Base-by-base conservation (phyloP, 37 sponge, comb jelly and placozoan genomes). In the Petrosia ficiformis region DNA sequence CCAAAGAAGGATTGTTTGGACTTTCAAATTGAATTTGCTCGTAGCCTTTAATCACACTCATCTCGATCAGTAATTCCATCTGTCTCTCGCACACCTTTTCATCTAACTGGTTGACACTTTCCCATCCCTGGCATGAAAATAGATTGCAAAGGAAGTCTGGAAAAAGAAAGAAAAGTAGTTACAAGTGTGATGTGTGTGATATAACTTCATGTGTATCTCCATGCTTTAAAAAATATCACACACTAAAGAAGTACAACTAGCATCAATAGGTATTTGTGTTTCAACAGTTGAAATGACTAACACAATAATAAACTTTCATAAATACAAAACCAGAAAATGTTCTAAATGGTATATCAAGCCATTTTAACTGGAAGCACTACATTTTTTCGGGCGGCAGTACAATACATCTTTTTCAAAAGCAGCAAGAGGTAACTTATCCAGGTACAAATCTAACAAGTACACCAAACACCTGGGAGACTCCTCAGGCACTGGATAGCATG, bases 11-110 rank as follows among this genome's bases (percentile, higher is more conserved):
- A 19, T 21, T 16, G 21, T 3, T 16, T 52, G 48, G 40, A 73
- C 44, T 81, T 81, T 57, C 48, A 74, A 25, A n/a, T 66, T 6
- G 68, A 31, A 31, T 30, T 81, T 33, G 74, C 74, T 28, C n/a
- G 16, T 24, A 54, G 6, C 11, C 26, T 81, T 10, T 42, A 70
- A 6, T 4, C 44, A 2, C 24, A 5, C 22, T 19, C 14, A 19
- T 16, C 10, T 19, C 14, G 10, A 48, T 16, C 54, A 48, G 54
- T 19, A 19, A 16, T 48, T 10, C 54, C 54, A 19, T 10, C 10
- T 19, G 54, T 16, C 10, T 48, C 54, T 19, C 54, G 16, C 16
- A 19, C 16, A 16, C 54, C 54, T 48, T 10, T 48, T 16, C 54
- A 16, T 19, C 54, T 48, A 16, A 48, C 16, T 48, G 54, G 54